Base-by-base conservation (phyloP, 2,888 invertebrate genomes). In the Oscheius sp. region DNA sequence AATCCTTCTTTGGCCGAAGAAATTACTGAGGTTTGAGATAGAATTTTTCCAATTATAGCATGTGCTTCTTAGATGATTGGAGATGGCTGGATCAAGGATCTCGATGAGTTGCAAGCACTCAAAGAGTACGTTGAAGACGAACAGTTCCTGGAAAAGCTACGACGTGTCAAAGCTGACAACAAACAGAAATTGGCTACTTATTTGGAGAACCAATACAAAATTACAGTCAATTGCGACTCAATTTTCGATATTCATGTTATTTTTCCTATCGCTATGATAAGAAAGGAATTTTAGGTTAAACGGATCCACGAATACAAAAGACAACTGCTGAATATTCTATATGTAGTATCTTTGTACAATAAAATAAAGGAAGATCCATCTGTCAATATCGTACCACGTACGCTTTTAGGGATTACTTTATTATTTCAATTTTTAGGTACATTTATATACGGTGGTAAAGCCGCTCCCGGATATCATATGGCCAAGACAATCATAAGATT, bases 281-380 rank as follows among this genome's bases (percentile, higher is more conserved):
- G 12, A 41, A 46, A 52, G 21, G n/a, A n/a, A 45, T 7, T 76
- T 78, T 95, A 96, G 90, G 96, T 98, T 86, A 99, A 99, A 90
- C 93, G 99, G 85, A 98, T 99, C 87, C 99, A 99, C 90, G 99
- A 99, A 90, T 99, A 99, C 92, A 99, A 99, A 90, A 92, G 99
- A 2, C 99, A 99, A 90, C 91, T 99, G 82, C 90, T 99, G 85
- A 99, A 98, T 91, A 94, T 95, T 86, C 91, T 99, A 84, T 97
- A 99, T 90, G 94, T 99, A 27, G 90, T 91, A 76, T 86, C 88
- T 6, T 88, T 98, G 88, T 99, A 98, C 91, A 99, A 99, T 90
- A 92, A 98, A 81, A 96, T 99, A 89, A 99, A 98, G 91, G 93
- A 93, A 84, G 93, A 98, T 90, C 98, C 99, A 5, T 91, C 92